Percentiles rank a stretch among this genome's conserved stretches.
Conservation (phyloP, 2,888 invertebrate species). For the Caenorhabditis doughertyi region DNA sequence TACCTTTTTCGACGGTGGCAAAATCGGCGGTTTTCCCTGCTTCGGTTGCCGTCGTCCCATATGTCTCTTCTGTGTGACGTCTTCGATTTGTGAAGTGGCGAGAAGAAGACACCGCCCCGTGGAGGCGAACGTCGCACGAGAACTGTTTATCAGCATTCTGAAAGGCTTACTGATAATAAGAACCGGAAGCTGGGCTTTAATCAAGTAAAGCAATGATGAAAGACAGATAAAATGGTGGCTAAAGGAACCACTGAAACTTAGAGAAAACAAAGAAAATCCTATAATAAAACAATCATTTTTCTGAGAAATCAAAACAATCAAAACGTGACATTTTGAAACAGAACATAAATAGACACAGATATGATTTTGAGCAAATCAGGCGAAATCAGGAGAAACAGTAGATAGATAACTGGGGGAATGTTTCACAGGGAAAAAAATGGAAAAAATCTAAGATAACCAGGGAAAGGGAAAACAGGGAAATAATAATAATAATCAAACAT, state of each 20-base stretch:
- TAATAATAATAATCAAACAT: neutral
- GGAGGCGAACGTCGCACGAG: neutral
- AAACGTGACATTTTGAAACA: too few relatives aligned
- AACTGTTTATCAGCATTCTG: constrained; percentile 39
- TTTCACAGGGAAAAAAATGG: neutral
- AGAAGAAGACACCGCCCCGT: constrained; percentile 30
- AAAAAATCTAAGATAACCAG: neutral
- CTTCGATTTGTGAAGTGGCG: constrained; percentile 4
- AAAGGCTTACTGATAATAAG: too few relatives aligned
- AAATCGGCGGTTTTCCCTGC: constrained; percentile 79
- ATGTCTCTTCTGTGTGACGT: constrained; percentile 44
- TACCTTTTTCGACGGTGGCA: constrained; percentile 79
- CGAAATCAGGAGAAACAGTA: too few relatives aligned
- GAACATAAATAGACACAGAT: too few relatives aligned
- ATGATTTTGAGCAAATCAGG: too few relatives aligned
- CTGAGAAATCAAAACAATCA: too few relatives aligned
- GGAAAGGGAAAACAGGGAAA: constrained; percentile 11
- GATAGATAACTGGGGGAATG: too few relatives aligned
- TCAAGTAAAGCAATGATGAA: neutral
- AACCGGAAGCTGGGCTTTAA: too few relatives aligned
- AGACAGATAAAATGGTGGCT: too few relatives aligned
- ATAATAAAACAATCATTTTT: too few relatives aligned
- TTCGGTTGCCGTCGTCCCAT: constrained; percentile 74
- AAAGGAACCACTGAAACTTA: too few relatives aligned
- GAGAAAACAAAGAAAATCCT: too few relatives aligned